Evolutionary conservation across 2,797 vertebrate genomes (phyloP).

Genomic region (Pelodytes ibericus): DNA sequence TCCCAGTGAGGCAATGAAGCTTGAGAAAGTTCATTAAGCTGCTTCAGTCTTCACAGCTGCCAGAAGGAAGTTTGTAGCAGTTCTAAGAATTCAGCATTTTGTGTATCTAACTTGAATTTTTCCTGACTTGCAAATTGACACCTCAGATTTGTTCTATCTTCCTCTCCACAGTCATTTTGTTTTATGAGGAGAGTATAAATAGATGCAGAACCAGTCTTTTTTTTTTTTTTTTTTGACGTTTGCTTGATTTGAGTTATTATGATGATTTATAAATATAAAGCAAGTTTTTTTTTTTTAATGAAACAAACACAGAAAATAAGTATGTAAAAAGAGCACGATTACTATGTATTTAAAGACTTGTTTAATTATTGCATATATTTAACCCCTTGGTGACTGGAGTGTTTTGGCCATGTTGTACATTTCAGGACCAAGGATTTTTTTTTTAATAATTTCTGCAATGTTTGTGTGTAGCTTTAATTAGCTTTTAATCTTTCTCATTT

Average conservation of each 20-base stretch:
- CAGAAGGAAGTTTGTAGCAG: conserved; percentile 31
- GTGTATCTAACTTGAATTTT: conserved; percentile 24
- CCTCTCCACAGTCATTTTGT: background rate
- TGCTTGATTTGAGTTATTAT: conserved; percentile 2
- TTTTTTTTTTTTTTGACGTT: background rate
- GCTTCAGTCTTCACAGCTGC: conserved; percentile 44
- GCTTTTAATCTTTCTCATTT: too few relatives aligned
- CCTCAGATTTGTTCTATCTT: conserved; percentile 14
- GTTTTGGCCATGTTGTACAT: too few relatives aligned
- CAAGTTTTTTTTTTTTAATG: too few relatives aligned
- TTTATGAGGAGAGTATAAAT: conserved; percentile 4
- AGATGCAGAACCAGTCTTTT: background rate
- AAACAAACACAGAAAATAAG: too few relatives aligned
- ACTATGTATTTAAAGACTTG: too few relatives aligned
- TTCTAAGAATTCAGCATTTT: conserved; percentile 41
- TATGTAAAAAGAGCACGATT: too few relatives aligned
- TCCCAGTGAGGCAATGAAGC: conserved; percentile 44
- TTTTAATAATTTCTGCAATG: too few relatives aligned
- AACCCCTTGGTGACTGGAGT: too few relatives aligned
- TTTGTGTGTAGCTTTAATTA: too few relatives aligned
- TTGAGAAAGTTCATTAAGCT: conserved; percentile 49
- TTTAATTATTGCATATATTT: too few relatives aligned
- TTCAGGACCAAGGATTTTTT: too few relatives aligned
- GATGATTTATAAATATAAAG: background rate
- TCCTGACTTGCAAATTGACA: conserved; percentile 12